These are phyloP conservation scores for Drosophila multiciliata DNA, from an alignment of 2,888 invertebrate genomes.

Conservation along the genomic window DNA sequence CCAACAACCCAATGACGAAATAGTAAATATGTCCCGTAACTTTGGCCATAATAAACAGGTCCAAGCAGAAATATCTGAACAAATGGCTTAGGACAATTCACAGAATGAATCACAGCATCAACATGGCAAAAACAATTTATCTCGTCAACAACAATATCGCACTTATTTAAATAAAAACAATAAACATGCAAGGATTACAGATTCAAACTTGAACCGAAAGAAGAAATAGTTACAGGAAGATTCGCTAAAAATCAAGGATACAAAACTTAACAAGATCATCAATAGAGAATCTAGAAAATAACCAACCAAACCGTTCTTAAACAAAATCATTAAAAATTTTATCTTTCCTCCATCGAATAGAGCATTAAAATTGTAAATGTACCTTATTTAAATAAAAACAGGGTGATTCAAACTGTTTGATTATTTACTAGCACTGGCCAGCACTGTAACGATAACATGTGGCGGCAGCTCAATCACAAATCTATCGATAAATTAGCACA, in stretches of 20 bases:
- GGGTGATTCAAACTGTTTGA: neutral
- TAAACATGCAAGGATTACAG: neutral
- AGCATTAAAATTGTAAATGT: constrained; percentile 13
- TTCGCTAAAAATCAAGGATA: neutral
- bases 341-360: neutral
- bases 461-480: constrained; percentile 6
- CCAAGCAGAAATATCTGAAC: neutral
- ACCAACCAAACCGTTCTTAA: neutral
- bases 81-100: neutral
- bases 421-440: neutral
- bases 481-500: constrained; percentile 30
- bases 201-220: too few relatives aligned
- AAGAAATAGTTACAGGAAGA: neutral
- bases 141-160: too few relatives aligned
- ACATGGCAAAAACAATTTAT: too few relatives aligned
- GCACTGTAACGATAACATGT: constrained; percentile 6
- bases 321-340: neutral
- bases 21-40: neutral
- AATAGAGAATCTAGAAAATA: neutral
- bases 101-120: neutral
- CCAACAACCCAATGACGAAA: neutral
- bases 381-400: constrained; percentile 15
- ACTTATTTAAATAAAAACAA: neutral
- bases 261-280: neutral
- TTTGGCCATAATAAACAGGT: too few relatives aligned